A percentile compares a stretch with the other conserved stretches of the same genome.
These are phyloP conservation scores for Cercopithecus petaurista DNA, from an alignment of 2,797 vertebrate species.

Conservation along the genomic window DNA sequence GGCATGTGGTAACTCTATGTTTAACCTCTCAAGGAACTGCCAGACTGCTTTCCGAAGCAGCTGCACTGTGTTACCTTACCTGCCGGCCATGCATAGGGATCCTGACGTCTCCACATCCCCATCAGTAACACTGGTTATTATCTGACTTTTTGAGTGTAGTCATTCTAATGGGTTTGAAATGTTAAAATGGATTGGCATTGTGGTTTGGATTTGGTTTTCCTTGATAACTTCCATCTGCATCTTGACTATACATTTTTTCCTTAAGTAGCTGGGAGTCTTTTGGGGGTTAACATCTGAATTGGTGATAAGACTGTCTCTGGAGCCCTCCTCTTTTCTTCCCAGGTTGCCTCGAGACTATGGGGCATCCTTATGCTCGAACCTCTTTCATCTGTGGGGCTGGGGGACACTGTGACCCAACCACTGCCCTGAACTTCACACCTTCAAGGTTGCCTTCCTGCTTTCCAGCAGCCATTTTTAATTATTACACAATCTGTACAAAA, in stretches of 20 bases:
- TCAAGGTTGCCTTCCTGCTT: not conserved
- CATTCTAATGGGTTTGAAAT: not conserved
- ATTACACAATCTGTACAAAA: not conserved
- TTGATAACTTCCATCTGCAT: not conserved
- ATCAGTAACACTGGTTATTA: not conserved
- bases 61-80: not conserved
- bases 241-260: not conserved
- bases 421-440: not conserved
- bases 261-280: not conserved
- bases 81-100: accelerated
- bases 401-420: not conserved
- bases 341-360: not conserved
- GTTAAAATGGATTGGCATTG: not conserved
- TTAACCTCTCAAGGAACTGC: not conserved
- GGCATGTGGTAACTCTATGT: not conserved
- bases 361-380: not conserved
- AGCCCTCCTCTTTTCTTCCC: not conserved
- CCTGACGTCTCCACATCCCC: not conserved
- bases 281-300: not conserved
- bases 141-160: not conserved
- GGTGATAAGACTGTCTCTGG: not conserved
- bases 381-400: not conserved
- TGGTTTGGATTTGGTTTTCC: not conserved
- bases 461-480: not conserved
- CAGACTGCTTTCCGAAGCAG: not conserved